Percentiles rank a stretch among this genome's conserved stretches.
Evolutionary conservation across 2,113 vertebrate genomes (phyloP).

Genomic region (Barnardius zonarius): DNA sequence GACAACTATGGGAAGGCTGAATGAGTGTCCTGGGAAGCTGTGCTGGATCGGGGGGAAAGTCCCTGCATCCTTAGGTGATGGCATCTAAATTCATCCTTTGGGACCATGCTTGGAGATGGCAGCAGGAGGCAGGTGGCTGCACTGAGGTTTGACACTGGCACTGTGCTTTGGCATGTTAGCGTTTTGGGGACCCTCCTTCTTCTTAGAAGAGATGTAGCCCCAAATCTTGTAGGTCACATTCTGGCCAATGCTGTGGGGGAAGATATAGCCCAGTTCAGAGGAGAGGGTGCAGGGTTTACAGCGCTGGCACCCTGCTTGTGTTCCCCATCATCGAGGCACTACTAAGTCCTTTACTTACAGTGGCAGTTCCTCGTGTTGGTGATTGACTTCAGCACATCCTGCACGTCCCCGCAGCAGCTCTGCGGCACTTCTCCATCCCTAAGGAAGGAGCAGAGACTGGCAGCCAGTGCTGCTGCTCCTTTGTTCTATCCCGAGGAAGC

Average conservation of each 20-base stretch:
- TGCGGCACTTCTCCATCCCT: neutral
- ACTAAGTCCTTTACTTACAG: accelerated
- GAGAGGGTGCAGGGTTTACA: too few relatives aligned
- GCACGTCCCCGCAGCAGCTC: accelerated
- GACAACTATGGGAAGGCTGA: neutral
- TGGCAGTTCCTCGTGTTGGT: accelerated
- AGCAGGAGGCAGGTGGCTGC: neutral
- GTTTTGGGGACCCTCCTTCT: neutral
- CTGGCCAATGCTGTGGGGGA: neutral
- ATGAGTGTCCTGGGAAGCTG: neutral
- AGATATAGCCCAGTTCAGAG: neutral
- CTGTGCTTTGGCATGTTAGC: accelerated
- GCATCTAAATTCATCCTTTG: neutral
- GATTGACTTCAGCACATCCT: neutral
- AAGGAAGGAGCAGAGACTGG: neutral
- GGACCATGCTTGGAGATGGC: neutral
- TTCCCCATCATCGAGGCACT: accelerated
- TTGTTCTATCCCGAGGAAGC: neutral
- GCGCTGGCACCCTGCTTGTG: neutral
- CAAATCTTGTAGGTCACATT: neutral
- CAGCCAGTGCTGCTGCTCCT: neutral
- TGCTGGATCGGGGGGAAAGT: neutral
- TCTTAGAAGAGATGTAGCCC: neutral
- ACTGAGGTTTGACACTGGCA: accelerated
- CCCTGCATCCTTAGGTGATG: neutral